Evolutionary conservation across 1,140 invertebrate genomes (phyloP).

Genomic region (Bathynomus jamesi): DNA sequence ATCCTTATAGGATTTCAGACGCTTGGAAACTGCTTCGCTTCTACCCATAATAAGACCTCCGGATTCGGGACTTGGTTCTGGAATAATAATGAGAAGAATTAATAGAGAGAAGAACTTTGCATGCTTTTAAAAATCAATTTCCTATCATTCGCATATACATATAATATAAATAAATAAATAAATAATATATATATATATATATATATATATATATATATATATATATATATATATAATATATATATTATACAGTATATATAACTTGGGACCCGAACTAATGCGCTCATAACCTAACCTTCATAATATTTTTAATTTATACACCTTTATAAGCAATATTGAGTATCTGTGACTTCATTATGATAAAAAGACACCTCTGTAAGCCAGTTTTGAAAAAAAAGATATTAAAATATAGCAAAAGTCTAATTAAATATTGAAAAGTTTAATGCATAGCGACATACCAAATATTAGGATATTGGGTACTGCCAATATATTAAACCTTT

Average conservation of each 20-base stretch:
- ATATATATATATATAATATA: conserved; percentile 5
- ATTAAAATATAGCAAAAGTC: too few species aligned
- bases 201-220: conserved; percentile 12
- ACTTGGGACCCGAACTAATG: background rate
- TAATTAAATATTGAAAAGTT: too few species aligned
- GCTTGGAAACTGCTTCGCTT: background rate
- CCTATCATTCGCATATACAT: background rate
- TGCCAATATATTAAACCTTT: too few species aligned
- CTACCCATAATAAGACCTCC: background rate
- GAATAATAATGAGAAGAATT: background rate
- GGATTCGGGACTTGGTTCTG: too few species aligned
- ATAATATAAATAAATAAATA: background rate
- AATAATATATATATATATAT: conserved; percentile 4
- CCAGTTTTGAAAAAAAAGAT: too few species aligned
- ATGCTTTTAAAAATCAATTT: background rate
- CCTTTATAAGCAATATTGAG: background rate
- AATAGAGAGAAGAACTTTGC: background rate
- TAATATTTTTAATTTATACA: background rate
- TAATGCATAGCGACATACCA: too few species aligned
- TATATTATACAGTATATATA: background rate
- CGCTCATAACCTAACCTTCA: background rate
- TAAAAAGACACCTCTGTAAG: background rate
- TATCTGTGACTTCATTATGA: background rate
- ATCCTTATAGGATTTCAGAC: background rate
- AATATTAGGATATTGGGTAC: too few species aligned